These are phyloP conservation scores for Diachrysia chrysitis DNA, from an alignment of 2,888 invertebrate species.

Conservation along the genomic window DNA sequence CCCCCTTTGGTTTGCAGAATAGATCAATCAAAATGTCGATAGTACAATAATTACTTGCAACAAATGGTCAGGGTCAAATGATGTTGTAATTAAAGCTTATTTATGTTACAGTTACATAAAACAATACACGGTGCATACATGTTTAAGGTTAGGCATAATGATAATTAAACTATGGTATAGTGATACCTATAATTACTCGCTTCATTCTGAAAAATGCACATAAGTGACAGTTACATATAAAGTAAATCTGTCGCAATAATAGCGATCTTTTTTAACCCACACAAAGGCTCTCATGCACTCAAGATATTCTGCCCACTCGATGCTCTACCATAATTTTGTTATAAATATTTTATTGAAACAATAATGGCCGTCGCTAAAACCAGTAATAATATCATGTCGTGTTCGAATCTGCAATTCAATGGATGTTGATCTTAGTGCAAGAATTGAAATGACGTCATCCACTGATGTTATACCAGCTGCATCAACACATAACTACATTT, in stretches of 20 bases:
- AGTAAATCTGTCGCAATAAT: constrained; percentile 40
- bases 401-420: constrained; percentile 50
- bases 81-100: not conserved
- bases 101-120: constrained; percentile 1
- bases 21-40: not conserved
- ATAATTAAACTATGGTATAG: too few species aligned
- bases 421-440: constrained; percentile 37
- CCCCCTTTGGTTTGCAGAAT: not conserved
- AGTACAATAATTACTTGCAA: not conserved
- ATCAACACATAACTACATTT: constrained; percentile 17
- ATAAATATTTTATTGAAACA: constrained; percentile 18
- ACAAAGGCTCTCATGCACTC: constrained; percentile 18
- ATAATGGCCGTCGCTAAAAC: constrained; percentile 7
- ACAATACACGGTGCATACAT: too few species aligned
- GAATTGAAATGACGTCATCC: constrained; percentile 10
- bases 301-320: constrained; percentile 32
- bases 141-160: too few species aligned
- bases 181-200: too few species aligned
- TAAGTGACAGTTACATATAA: constrained; percentile 2
- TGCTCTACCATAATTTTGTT: constrained; percentile 17
- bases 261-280: constrained; percentile 49
- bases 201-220: not conserved
- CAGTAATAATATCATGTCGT: constrained; percentile 25
- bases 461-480: constrained; percentile 11
- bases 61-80: not conserved